phyloP scores from a whole-genome alignment of 2,888 invertebrate species.

The Melanostoma mellinum region DNA sequence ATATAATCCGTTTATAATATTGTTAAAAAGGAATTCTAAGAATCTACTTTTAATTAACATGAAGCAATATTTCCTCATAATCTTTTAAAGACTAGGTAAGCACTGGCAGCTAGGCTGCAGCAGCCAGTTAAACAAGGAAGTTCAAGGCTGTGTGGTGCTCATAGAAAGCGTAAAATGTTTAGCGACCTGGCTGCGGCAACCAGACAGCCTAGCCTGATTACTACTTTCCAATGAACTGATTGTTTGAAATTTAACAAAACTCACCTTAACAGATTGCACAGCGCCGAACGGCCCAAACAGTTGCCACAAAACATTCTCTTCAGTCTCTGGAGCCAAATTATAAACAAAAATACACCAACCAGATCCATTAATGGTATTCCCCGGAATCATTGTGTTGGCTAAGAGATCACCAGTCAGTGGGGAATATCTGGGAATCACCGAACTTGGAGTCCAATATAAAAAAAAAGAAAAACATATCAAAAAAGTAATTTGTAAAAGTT shows the following conservation, averaged over 20 bases:
- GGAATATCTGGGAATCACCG: slow-evolving; percentile 87
- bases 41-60: too few relatives aligned
- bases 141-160: too few relatives aligned
- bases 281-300: slow-evolving; percentile 98
- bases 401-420: slow-evolving; percentile 93
- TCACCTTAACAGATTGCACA: slow-evolving; percentile 98
- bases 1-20: too few relatives aligned
- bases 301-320: slow-evolving; percentile 98
- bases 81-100: too few relatives aligned
- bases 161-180: too few relatives aligned
- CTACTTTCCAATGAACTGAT: too few relatives aligned
- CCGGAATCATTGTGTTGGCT: slow-evolving; percentile 90
- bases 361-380: slow-evolving; percentile 92
- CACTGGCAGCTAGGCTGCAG: too few relatives aligned
- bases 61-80: too few relatives aligned
- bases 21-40: too few relatives aligned
- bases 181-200: too few relatives aligned
- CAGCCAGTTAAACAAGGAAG: too few relatives aligned
- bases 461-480: slow-evolving; percentile 11
- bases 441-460: slow-evolving; percentile 75
- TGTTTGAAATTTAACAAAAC: slow-evolving; percentile 2
- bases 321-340: slow-evolving; percentile 97
- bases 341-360: slow-evolving; percentile 95
- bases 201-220: too few relatives aligned
- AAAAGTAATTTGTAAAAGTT: slow-evolving; percentile 2